Percentiles rank a stretch among this genome's conserved stretches.
These are phyloP conservation scores for Leptocoma aspasia DNA, from an alignment of 2,113 vertebrate species.

Conservation along the genomic window DNA sequence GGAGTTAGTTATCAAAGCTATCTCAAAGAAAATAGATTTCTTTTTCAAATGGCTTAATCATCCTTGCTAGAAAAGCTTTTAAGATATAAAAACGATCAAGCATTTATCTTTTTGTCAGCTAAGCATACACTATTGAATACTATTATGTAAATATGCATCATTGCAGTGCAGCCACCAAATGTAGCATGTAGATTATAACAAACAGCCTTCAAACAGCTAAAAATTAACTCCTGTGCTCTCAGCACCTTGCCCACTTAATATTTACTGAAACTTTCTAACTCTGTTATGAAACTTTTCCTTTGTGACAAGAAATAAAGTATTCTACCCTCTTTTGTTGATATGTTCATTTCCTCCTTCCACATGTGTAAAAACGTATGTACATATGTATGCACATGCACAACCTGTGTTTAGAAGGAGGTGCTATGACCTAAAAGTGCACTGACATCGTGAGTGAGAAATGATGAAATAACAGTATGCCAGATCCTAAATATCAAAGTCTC, in stretches of 20 bases:
- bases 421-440: not conserved
- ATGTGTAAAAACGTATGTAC: not conserved
- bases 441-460: not conserved
- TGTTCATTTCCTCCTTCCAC: not conserved
- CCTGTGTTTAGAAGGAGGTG: not conserved
- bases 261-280: not conserved
- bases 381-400: rapidly evolving
- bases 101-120: conserved; percentile 44
- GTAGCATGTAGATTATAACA: not conserved
- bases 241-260: not conserved
- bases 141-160: conserved; percentile 17
- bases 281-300: not conserved
- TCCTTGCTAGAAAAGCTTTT: conserved; percentile 13
- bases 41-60: conserved; percentile 18
- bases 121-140: not conserved
- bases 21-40: not conserved
- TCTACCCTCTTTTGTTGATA: not conserved
- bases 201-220: not conserved
- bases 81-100: not conserved
- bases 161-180: not conserved
- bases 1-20: not conserved
- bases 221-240: conserved; percentile 3
- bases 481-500: not conserved
- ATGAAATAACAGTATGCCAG: not conserved
- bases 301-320: not conserved